Evolutionary conservation across 2,797 vertebrate genomes (phyloP), one percentile per base, ranked within the genome.

Genomic region (Echiichthys vipera): DNA sequence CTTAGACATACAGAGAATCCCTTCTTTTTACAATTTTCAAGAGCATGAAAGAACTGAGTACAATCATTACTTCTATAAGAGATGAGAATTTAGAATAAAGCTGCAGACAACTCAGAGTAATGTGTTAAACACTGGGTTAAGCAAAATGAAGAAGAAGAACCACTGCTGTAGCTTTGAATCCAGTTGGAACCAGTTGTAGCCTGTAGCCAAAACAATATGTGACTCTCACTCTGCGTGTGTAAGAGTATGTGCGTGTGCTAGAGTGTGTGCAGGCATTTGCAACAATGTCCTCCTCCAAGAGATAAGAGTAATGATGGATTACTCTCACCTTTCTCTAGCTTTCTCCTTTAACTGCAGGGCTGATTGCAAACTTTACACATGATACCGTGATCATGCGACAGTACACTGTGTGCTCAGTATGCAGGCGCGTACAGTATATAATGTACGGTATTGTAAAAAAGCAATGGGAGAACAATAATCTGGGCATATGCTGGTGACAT

Each of bases 171-270:
- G 84, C 87, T 93, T 91, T 90, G 89, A 91, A 93, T 93, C 93
- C 92, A 91, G 93, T 83, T 84, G 62, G 83, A 93, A 94, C 91
- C 91, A 93, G 93, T 88, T 81, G 84, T 90, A 92, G 91, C 92
- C 94, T 79, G 83, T 91, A 90, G 91, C 93, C 88, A 91, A 89
- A 94, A 93, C 91, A 94, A 89, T 90, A 85, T 90, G 84, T 71
- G 82, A 85, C 81, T 88, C 72, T 86, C 56, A 20, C 67, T 84
- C 24, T 17, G 69, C 24, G 72, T 7, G 56, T 75, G 59, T 17
- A 12, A 5, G 34, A 36, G 61, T 32, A 11, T 18, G 69, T 40
- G 73, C 24, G 32, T 20, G 34, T 56, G 76, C 65, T 22, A 3
- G 43, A 47, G 58, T 46, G 70, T 42, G 81, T 68, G 82, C 53